Percentiles rank a stretch among this genome's conserved stretches.
These are phyloP conservation scores for Marcusenius ussheri DNA, from an alignment of 2,113 vertebrate species.

Conservation along the genomic window DNA sequence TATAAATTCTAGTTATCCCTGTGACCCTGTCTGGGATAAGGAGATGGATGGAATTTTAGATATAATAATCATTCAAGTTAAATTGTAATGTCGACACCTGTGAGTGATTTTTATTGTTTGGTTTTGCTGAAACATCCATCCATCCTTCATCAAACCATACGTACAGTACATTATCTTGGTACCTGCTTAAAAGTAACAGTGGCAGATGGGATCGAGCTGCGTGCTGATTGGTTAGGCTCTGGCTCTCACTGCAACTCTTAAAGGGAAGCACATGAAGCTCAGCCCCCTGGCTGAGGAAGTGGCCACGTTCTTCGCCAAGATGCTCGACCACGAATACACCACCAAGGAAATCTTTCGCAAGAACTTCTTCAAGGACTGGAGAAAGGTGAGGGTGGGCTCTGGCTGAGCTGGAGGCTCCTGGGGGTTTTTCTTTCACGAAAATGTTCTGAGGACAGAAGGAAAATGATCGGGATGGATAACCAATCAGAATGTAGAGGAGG, in stretches of 20 bases:
- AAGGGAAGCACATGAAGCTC: conserved; percentile 87
- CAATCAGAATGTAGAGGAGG: too few relatives aligned
- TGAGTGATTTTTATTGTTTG: background rate
- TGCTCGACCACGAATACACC: conserved; percentile 97
- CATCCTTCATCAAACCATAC: background rate
- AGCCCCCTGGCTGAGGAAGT: conserved; percentile 87
- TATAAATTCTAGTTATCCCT: background rate
- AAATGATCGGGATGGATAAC: too few relatives aligned
- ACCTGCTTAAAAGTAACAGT: background rate
- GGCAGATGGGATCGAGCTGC: background rate
- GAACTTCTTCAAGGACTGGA: conserved; percentile 97
- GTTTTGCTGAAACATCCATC: background rate
- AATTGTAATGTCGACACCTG: background rate
- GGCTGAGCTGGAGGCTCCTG: background rate
- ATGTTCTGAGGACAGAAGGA: too few relatives aligned
- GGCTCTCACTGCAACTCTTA: background rate
- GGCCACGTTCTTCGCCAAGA: conserved; percentile 93
- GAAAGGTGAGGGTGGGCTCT: conserved; percentile 69
- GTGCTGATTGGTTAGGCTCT: background rate
- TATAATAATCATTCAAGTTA: background rate
- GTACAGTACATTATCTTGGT: background rate
- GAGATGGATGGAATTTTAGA: background rate
- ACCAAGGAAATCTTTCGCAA: conserved; percentile 95
- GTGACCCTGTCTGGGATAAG: background rate
- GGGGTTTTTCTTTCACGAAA: too few relatives aligned